Percentiles rank a stretch among this genome's conserved stretches.
Evolutionary conservation across 2,797 vertebrate genomes (phyloP).

Genomic region (Hipposideros larvatus): DNA sequence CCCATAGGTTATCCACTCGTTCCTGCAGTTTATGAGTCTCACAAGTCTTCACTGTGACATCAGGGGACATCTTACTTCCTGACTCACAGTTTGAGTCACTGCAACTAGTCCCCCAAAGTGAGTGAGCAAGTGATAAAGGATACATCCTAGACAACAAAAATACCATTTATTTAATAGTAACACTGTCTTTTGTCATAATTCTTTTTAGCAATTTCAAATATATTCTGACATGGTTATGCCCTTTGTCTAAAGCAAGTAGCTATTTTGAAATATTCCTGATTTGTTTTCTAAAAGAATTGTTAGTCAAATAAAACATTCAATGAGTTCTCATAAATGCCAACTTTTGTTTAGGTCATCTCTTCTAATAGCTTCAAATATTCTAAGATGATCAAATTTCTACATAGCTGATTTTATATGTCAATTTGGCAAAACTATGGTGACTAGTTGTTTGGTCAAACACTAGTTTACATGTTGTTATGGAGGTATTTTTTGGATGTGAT

Average conservation of each 20-base stretch:
- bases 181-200: constrained; percentile 1
- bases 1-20: neutral
- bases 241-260: constrained; percentile 21
- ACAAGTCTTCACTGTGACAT: constrained; percentile 53
- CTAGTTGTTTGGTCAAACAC: neutral
- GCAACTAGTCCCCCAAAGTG: neutral
- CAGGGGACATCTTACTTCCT: constrained; percentile 35
- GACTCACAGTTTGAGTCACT: constrained; percentile 57
- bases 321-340: neutral
- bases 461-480: neutral
- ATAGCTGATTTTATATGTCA: neutral
- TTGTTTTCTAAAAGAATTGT: constrained; percentile 14
- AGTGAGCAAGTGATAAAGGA: neutral
- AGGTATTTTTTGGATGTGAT: neutral
- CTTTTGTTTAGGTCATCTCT: neutral
- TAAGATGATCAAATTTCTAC: constrained; percentile 26
- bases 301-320: neutral
- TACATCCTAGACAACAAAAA: neutral
- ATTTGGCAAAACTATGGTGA: neutral
- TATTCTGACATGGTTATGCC: neutral
- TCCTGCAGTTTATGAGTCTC: neutral
- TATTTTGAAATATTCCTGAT: constrained; percentile 45
- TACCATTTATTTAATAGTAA: neutral
- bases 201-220: neutral
- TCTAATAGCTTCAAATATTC: constrained; percentile 37